phyloP scores from a whole-genome alignment of 2,888 invertebrate species.

The Hecatera dysodea region DNA sequence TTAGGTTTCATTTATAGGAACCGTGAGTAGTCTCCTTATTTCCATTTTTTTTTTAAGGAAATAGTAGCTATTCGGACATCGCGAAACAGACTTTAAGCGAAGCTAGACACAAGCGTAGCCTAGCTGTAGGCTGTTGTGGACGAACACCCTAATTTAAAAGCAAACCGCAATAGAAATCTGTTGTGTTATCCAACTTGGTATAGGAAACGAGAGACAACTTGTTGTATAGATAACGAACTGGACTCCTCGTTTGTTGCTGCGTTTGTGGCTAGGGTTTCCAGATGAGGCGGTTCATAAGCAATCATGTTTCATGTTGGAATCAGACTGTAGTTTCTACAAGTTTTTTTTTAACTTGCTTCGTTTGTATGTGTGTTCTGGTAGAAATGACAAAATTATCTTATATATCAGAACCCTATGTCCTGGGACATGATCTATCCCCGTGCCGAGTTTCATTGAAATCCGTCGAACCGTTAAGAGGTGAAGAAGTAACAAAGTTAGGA shows the following conservation, averaged over 20 bases:
- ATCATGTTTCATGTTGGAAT: not conserved
- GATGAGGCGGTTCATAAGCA: not conserved
- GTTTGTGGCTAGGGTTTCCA: slow-evolving; percentile 56
- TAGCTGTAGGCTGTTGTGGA: not conserved
- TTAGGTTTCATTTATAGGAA: too few species aligned
- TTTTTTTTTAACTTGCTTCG: not conserved
- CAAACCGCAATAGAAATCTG: slow-evolving; percentile 56
- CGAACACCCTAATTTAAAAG: slow-evolving; percentile 44
- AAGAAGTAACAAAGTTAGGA: not conserved
- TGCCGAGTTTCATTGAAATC: too few species aligned
- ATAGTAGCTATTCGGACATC: too few species aligned
- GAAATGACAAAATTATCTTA: too few species aligned
- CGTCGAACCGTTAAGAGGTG: too few species aligned
- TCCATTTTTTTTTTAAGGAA: too few species aligned
- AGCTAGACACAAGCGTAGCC: not conserved
- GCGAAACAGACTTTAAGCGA: not conserved
- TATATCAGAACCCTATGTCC: too few species aligned
- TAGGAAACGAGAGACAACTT: slow-evolving; percentile 64
- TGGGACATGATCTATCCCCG: too few species aligned
- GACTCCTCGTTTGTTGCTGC: slow-evolving; percentile 61
- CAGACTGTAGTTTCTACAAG: not conserved
- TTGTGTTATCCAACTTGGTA: slow-evolving; percentile 62
- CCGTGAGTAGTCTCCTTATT: too few species aligned
- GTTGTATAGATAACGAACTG: slow-evolving; percentile 68
- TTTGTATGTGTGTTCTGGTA: not conserved